Evolutionary conservation across 37 sponge, comb jelly and placozoan genomes (phyloP), one percentile per base, ranked within the genome.

Genomic region (Bolinopsis microptera): DNA sequence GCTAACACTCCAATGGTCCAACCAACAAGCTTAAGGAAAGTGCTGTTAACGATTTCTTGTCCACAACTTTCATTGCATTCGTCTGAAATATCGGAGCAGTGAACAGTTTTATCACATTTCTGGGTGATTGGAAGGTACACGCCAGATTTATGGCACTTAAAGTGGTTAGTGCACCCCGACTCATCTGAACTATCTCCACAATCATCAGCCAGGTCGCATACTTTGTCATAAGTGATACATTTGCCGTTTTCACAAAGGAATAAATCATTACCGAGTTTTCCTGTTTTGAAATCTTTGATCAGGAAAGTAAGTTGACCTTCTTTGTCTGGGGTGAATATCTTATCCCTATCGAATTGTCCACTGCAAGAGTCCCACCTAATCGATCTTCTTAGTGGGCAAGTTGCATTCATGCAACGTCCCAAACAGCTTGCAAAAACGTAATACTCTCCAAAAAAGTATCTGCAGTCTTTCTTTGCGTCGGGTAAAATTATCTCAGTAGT

Each of bases 141-240:
- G 1, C 33, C 36, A 21, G 28, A 21, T 34, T 35, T 18, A 3
- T 13, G 21, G 35, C 80, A 77, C 9, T 35, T 77, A 9, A 77
- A 77, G 33, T 77, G 34, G 80, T 77, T 77, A 32, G 36, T 77
- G 32, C 80, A 77, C 21, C 1, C 16, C 18, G 1, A 8, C 36
- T 77, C 80, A 18, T 77, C 80, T 28, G 80, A 77, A 34, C 22
- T 34, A 32, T 77, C 80, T 3, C 80, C 80, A 18, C 80, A 77
- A 1, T n/a, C n/a, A n/a, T n/a, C n/a, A n/a, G n/a, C n/a, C n/a
- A n/a, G n/a, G n/a, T n/a, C n/a, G n/a, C n/a, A n/a, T n/a, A n/a
- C n/a, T n/a, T n/a, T n/a, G n/a, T n/a, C n/a, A n/a, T n/a, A n/a
- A n/a, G n/a, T n/a, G 13, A 77, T 32, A 32, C 80, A 77, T 36